These are phyloP conservation scores for Elmis aenea DNA, from an alignment of 2,888 invertebrate genomes.

Conservation along the genomic window DNA sequence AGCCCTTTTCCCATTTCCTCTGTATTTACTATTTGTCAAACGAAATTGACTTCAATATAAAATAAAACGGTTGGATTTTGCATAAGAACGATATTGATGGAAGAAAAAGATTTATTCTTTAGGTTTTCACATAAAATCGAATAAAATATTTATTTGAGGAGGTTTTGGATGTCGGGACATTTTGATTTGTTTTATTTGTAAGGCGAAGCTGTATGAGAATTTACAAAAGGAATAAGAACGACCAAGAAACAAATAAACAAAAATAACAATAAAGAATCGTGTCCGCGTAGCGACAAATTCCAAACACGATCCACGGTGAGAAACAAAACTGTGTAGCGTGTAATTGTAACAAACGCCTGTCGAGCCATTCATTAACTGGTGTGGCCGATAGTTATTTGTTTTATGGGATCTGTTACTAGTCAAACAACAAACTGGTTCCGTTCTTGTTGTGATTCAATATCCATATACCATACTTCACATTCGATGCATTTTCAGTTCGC, in stretches of 20 bases:
- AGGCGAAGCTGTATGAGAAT: too few species aligned
- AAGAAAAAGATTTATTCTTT: constrained; percentile 12
- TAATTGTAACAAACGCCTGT: constrained; percentile 20
- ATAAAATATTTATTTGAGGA: constrained; percentile 8
- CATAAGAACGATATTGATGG: constrained; percentile 28
- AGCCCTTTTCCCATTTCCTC: constrained; percentile 33
- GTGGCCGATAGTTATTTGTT: constrained; percentile 18
- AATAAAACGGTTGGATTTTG: constrained; percentile 38
- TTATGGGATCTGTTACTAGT: constrained; percentile 16
- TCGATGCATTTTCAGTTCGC: too few species aligned
- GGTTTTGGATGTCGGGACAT: constrained; percentile 5
- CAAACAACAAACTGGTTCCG: constrained; percentile 17
- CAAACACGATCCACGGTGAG: constrained; percentile 15
- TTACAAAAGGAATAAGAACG: constrained; percentile 1
- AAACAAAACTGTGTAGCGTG: constrained; percentile 17
- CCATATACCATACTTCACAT: too few species aligned
- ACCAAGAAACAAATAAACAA: constrained; percentile 2
- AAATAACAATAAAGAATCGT: constrained; percentile 4
- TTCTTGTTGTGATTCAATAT: too few species aligned
- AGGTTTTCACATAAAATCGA: constrained; percentile 11
- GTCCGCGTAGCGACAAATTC: constrained; percentile 15
- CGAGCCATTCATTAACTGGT: constrained; percentile 18
- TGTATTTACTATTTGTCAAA: constrained; percentile 36
- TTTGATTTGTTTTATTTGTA: too few species aligned
- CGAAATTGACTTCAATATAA: constrained; percentile 40